Percentiles rank a stretch among this genome's conserved stretches.
Evolutionary conservation across 2,113 vertebrate genomes (phyloP).

Genomic region (Microcebus jonahi): DNA sequence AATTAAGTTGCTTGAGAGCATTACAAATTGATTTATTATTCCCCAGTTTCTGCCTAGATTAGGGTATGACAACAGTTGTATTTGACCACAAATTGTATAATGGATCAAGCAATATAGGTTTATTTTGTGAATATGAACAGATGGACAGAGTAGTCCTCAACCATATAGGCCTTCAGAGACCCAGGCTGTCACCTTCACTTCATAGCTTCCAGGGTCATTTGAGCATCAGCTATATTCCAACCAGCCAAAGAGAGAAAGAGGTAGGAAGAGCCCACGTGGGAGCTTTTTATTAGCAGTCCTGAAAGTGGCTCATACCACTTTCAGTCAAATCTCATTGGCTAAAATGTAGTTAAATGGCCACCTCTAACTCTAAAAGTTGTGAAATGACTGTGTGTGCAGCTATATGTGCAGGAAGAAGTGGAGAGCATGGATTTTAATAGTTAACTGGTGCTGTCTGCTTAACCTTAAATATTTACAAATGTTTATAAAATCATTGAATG

Average conservation of each 20-base stretch:
- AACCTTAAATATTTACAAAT: not conserved
- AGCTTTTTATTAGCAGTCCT: not conserved
- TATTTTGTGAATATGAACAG: not conserved
- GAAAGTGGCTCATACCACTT: not conserved
- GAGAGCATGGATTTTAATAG: not conserved
- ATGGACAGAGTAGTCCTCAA: not conserved
- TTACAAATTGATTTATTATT: not conserved
- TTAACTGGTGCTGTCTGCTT: not conserved
- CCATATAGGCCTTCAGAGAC: not conserved
- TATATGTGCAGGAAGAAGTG: not conserved
- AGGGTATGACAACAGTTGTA: not conserved
- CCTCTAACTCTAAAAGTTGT: not conserved
- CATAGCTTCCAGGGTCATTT: not conserved
- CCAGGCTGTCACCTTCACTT: not conserved
- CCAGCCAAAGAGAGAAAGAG: not conserved
- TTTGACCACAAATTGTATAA: not conserved
- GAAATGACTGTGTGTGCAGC: not conserved
- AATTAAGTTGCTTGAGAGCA: not conserved
- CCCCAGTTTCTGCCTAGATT: not conserved
- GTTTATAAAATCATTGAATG: not conserved
- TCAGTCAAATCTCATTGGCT: not conserved
- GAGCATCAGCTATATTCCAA: not conserved
- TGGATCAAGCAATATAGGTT: not conserved
- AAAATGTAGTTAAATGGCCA: not conserved
- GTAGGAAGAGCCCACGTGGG: not conserved